Evolutionary conservation across 2,888 invertebrate species (phyloP).

Genomic region (Crioceris asparagi): DNA sequence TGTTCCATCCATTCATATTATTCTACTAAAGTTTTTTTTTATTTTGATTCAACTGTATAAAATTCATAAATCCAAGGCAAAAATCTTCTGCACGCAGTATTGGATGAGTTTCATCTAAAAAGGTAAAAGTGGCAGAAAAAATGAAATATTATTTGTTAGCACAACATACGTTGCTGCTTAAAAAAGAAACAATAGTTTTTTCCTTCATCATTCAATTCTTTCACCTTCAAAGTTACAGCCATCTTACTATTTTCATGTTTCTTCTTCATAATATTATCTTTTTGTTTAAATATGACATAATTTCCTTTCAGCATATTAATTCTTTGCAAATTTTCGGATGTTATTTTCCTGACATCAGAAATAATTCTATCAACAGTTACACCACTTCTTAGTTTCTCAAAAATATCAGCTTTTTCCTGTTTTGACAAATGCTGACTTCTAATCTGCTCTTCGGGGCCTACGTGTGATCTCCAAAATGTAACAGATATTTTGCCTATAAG

Average conservation of each 20-base stretch:
- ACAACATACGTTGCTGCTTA: slow-evolving; percentile 5
- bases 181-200: too few species aligned
- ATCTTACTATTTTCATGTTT: slow-evolving; percentile 8
- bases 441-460: too few species aligned
- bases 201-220: slow-evolving; percentile 8
- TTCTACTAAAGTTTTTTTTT: slow-evolving; percentile 10
- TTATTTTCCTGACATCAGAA: too few species aligned
- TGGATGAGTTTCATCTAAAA: slow-evolving; percentile 6
- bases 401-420: slow-evolving; percentile 12
- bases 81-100: slow-evolving; percentile 15
- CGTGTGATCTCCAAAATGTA: too few species aligned
- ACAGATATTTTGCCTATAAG: slow-evolving; percentile 12
- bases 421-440: slow-evolving; percentile 9
- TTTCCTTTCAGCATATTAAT: slow-evolving; percentile 6
- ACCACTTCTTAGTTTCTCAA: slow-evolving; percentile 18
- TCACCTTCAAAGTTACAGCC: slow-evolving; percentile 3
- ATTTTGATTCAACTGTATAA: slow-evolving; percentile 10
- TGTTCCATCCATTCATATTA: slow-evolving; percentile 15
- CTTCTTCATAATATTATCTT: slow-evolving; percentile 6
- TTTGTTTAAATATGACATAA: slow-evolving; percentile 5
- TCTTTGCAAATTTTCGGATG: slow-evolving; percentile 4
- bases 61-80: slow-evolving; percentile 15
- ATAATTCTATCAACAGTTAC: slow-evolving; percentile 9
- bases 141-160: too few species aligned
- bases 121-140: too few species aligned